A percentile compares a stretch with the other conserved stretches of the same genome.
Evolutionary conservation across 53 echinoderm and acorn worm genomes (phyloP).

Genomic region (Temnopleurus reevesii): DNA sequence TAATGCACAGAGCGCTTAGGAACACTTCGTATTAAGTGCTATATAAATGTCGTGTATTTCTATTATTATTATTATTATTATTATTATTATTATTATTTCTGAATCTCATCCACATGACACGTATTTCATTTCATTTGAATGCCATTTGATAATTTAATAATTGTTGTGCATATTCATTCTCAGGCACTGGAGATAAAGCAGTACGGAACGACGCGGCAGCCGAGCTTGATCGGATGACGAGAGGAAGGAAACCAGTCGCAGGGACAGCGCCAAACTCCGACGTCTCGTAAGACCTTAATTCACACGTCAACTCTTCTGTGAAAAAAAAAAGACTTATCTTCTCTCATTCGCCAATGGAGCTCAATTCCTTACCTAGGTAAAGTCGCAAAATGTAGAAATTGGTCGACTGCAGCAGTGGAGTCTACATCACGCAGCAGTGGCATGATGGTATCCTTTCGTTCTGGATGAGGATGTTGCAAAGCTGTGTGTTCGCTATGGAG

Average conservation of each 20-base stretch:
- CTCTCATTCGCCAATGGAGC: neutral
- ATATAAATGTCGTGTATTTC: too few species aligned
- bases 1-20: too few species aligned
- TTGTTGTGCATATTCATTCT: too few species aligned
- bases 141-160: too few species aligned
- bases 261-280: slow-evolving; percentile 70
- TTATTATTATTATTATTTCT: too few species aligned
- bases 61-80: too few species aligned
- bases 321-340: slow-evolving; percentile 27
- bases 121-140: too few species aligned
- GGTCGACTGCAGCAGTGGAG: neutral
- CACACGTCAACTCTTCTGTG: slow-evolving; percentile 3
- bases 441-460: neutral
- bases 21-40: too few species aligned
- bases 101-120: too few species aligned
- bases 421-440: neutral
- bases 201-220: slow-evolving; percentile 96
- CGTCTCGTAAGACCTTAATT: slow-evolving; percentile 28
- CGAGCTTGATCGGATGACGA: slow-evolving; percentile 95
- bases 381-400: neutral
- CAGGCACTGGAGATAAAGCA: slow-evolving; percentile 84
- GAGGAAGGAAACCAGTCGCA: slow-evolving; percentile 82
- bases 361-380: neutral
- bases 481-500: neutral
- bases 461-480: neutral